Conservation (phyloP, 1,140 invertebrate genomes). For the Leptonema lineaticorne region DNA sequence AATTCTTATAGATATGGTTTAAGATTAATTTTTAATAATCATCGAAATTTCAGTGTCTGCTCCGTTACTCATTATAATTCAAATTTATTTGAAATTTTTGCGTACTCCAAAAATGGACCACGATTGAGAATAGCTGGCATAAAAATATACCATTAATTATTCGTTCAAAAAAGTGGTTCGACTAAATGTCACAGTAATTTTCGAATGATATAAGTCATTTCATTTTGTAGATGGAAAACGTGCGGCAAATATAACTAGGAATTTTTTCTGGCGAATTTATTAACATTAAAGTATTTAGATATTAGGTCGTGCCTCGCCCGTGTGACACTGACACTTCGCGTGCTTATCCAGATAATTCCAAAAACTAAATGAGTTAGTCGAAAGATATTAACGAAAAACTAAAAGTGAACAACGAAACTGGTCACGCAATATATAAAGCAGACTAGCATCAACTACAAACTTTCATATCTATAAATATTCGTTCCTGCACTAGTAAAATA, state of each 20-base stretch:
- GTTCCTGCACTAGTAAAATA: background rate
- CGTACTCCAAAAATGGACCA: no score
- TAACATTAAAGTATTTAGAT: background rate
- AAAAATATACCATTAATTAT: background rate
- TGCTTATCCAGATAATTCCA: constrained; percentile 28
- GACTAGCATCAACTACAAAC: constrained; percentile 10
- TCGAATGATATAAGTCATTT: background rate
- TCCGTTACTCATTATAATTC: no score
- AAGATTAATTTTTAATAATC: no score
- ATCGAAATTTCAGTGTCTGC: no score
- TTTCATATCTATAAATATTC: constrained; percentile 30
- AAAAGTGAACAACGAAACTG: constrained; percentile 34
- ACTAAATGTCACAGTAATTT: background rate
- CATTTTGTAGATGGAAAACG: no score
- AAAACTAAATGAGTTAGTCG: constrained; percentile 35
- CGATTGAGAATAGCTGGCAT: no score
- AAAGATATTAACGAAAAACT: constrained; percentile 37
- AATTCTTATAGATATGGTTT: no score
- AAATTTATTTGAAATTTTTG: no score
- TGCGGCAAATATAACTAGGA: no score
- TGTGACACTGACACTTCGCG: constrained; percentile 30
- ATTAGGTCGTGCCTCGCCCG: constrained; percentile 17
- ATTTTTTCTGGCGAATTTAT: background rate
- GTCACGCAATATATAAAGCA: constrained; percentile 27
- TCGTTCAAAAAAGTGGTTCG: background rate